A percentile compares a stretch with the other conserved stretches of the same genome.
Evolutionary conservation across 2,888 invertebrate species (phyloP).

Genomic region (Acrobasis consociella): DNA sequence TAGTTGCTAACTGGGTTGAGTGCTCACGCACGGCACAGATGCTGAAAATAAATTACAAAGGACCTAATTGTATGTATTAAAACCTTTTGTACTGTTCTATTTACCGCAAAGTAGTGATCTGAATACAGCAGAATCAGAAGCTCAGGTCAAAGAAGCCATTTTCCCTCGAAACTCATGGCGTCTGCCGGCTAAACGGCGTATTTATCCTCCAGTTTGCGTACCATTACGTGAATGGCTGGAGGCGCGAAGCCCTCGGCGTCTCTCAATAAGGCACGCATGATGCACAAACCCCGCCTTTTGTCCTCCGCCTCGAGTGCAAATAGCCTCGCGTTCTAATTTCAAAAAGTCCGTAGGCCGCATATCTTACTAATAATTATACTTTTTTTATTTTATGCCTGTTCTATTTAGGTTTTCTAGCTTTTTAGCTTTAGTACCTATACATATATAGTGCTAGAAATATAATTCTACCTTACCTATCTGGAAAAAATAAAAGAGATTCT

Average conservation of each 20-base stretch:
- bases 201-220: constrained; percentile 45
- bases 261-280: constrained; percentile 58
- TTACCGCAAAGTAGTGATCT: background rate
- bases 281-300: constrained; percentile 51
- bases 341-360: constrained; percentile 52
- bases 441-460: too few relatives aligned
- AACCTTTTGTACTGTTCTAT: too few relatives aligned
- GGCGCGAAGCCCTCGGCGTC: constrained; percentile 42
- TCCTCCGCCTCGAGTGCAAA: constrained; percentile 67
- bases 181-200: constrained; percentile 29
- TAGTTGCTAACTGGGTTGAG: too few relatives aligned
- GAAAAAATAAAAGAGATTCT: too few relatives aligned
- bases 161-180: constrained; percentile 9
- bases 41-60: too few relatives aligned
- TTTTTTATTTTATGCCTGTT: constrained; percentile 6
- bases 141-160: constrained; percentile 2
- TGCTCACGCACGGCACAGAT: too few relatives aligned
- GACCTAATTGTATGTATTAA: too few relatives aligned
- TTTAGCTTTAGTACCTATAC: too few relatives aligned
- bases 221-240: constrained; percentile 48
- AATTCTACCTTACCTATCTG: too few relatives aligned
- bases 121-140: background rate
- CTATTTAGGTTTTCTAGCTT: background rate
- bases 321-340: constrained; percentile 74
- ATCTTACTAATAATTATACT: constrained; percentile 51